These are phyloP conservation scores for Zosterops hypoxanthus DNA, from an alignment of 2,113 vertebrate genomes.

Conservation along the genomic window DNA sequence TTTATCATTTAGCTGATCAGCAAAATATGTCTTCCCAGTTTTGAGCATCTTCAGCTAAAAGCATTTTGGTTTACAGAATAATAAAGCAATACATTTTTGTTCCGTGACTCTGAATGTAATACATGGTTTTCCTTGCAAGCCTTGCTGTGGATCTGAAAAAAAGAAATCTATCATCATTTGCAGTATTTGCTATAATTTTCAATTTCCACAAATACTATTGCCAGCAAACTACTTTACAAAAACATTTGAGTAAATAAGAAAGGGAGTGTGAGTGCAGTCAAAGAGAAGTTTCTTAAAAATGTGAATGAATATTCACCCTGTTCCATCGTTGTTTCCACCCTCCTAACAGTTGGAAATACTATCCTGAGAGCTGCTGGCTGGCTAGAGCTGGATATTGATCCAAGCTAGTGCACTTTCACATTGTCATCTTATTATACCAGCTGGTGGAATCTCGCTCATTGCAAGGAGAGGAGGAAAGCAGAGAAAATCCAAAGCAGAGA, in stretches of 20 bases:
- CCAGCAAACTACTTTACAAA: conserved; percentile 15
- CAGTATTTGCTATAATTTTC: background rate
- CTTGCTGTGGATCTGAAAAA: background rate
- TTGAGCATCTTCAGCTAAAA: conserved; percentile 4
- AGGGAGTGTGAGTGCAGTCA: background rate
- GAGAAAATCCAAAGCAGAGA: background rate
- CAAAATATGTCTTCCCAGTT: background rate
- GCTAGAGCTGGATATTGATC: background rate
- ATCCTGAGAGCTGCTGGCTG: background rate
- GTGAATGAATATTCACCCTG: background rate
- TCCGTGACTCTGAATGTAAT: background rate
- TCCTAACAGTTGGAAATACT: background rate
- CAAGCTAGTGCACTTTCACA: background rate
- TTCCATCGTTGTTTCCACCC: background rate
- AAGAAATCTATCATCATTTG: conserved; percentile 7
- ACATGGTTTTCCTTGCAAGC: conserved; percentile 1
- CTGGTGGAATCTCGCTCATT: background rate
- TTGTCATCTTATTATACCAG: background rate
- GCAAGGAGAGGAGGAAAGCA: background rate
- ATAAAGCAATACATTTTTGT: background rate
- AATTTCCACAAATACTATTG: background rate
- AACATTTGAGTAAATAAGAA: background rate
- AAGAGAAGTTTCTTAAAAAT: background rate
- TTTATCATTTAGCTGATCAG: background rate
- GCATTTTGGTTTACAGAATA: background rate